These are phyloP conservation scores for Pemphigus obesinymphae DNA, from an alignment of 1,140 invertebrate genomes.

Conservation along the genomic window DNA sequence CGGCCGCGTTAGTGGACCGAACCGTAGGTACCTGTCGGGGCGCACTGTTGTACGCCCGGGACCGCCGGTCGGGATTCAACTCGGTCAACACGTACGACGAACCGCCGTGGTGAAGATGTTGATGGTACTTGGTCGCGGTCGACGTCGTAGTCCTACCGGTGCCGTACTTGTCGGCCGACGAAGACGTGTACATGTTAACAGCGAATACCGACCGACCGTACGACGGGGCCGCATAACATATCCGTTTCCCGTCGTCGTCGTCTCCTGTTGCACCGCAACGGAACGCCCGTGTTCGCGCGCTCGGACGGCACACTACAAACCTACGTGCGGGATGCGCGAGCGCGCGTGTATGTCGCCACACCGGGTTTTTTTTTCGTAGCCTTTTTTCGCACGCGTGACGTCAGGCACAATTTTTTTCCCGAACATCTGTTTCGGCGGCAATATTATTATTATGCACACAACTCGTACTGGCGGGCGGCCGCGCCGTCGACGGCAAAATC, in stretches of 20 bases:
- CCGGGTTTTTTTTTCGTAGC: background rate
- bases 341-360: background rate
- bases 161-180: conserved; percentile 24
- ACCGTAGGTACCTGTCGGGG: background rate
- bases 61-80: conserved; percentile 1
- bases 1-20: background rate
- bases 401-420: background rate
- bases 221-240: conserved; percentile 8
- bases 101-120: background rate
- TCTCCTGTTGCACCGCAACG: background rate
- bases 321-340: too few relatives aligned
- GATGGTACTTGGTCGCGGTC: background rate
- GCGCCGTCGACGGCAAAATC: background rate
- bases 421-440: background rate
- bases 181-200: conserved; percentile 18
- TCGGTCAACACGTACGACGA: conserved; percentile 21
- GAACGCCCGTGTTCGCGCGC: background rate
- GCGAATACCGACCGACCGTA: background rate
- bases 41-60: conserved; percentile 4
- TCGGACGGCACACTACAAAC: background rate
- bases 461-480: background rate
- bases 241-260: conserved; percentile 2
- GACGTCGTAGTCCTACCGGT: background rate
- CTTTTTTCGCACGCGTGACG: background rate
- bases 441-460: conserved; percentile 4